These are phyloP conservation scores for Heliconius cydno DNA, from an alignment of 2,888 invertebrate genomes.

Conservation along the genomic window DNA sequence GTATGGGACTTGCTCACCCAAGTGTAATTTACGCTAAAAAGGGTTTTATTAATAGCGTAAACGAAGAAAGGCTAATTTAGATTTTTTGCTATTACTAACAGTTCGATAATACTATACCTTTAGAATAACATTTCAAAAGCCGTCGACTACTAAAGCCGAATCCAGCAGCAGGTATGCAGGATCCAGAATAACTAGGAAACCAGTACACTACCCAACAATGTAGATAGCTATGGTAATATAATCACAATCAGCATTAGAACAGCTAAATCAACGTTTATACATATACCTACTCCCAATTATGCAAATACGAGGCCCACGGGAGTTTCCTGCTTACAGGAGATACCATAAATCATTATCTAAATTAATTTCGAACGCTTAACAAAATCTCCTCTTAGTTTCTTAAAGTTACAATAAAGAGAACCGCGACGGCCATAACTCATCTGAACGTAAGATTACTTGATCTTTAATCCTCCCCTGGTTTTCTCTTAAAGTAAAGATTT, in stretches of 20 bases:
- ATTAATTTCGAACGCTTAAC: conserved; percentile 82
- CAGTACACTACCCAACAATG: not conserved
- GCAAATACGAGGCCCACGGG: conserved; percentile 69
- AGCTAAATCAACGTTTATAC: conserved; percentile 5
- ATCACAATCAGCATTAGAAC: conserved; percentile 23
- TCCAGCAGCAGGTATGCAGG: too few relatives aligned
- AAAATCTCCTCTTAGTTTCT: conserved; percentile 83
- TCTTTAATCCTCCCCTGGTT: conserved; percentile 88
- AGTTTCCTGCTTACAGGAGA: conserved; percentile 68
- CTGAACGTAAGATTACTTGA: conserved; percentile 88
- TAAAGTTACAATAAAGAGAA: conserved; percentile 84
- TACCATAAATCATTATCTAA: conserved; percentile 83
- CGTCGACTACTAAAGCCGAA: too few relatives aligned
- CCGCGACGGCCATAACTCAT: conserved; percentile 86
- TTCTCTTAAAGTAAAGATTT: conserved; percentile 89
- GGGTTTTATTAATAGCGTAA: too few relatives aligned
- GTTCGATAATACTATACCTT: too few relatives aligned
- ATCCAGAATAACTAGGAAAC: too few relatives aligned
- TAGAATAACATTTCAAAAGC: too few relatives aligned
- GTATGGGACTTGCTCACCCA: too few relatives aligned
- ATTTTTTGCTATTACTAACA: too few relatives aligned
- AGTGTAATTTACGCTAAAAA: too few relatives aligned
- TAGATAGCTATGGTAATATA: not conserved
- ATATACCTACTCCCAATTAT: conserved; percentile 65
- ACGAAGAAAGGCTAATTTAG: too few relatives aligned